A percentile compares a stretch with the other conserved stretches of the same genome.
Conservation (phyloP, 2,113 vertebrate species). For the Spea bombifrons region DNA sequence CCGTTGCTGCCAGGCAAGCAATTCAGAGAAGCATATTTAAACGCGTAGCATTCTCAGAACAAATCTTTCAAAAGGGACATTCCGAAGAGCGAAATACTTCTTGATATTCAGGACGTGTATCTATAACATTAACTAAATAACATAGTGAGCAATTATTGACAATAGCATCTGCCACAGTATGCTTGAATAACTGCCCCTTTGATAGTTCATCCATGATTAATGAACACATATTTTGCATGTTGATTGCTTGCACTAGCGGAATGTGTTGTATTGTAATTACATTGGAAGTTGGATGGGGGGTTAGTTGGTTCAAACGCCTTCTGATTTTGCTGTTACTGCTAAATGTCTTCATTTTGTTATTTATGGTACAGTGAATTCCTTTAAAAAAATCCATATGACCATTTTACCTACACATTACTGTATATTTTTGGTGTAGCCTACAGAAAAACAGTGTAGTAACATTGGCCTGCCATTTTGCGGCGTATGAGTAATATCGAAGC, state of each 20-base stretch:
- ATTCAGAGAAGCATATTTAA: no score
- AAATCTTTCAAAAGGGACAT: no score
- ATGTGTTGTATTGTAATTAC: background rate
- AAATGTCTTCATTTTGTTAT: conserved; percentile 33
- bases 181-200: background rate
- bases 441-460: no score
- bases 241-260: conserved; percentile 2
- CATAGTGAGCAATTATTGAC: background rate
- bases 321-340: conserved; percentile 31
- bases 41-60: no score
- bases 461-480: no score
- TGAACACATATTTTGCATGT: background rate
- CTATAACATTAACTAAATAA: background rate
- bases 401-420: conserved; percentile 27
- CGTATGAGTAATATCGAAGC: no score
- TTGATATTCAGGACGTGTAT: background rate
- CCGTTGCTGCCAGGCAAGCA: no score
- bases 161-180: conserved; percentile 2
- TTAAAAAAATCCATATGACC: conserved; percentile 29
- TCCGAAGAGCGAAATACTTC: background rate
- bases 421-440: background rate
- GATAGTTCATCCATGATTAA: conserved; percentile 2
- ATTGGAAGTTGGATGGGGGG: background rate
- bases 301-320: conserved; percentile 13
- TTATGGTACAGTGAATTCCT: conserved; percentile 36